A percentile compares a stretch with the other conserved stretches of the same genome.
These are phyloP conservation scores for Poeciliopsis occidentalis DNA, from an alignment of 2,113 vertebrate species.

Conservation along the genomic window DNA sequence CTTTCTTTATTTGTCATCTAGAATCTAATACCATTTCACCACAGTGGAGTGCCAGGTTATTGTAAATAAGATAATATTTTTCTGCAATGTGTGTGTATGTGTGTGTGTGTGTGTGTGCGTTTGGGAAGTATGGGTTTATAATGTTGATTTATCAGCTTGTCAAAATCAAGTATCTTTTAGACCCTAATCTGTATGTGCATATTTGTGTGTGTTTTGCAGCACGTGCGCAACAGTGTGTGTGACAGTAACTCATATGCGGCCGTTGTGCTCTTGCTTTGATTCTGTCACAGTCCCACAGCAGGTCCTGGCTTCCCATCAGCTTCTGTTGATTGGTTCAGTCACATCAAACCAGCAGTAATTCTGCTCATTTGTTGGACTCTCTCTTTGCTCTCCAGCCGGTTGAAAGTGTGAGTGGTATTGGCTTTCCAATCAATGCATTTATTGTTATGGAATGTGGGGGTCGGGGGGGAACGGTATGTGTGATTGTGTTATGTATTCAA, in stretches of 20 bases:
- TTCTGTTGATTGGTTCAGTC: slow-evolving; percentile 65
- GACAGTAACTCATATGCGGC: slow-evolving; percentile 58
- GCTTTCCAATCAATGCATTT: slow-evolving; percentile 78
- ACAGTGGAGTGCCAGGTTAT: slow-evolving; percentile 75
- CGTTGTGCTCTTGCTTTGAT: slow-evolving; percentile 61
- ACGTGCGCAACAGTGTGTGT: slow-evolving; percentile 36
- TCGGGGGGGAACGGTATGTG: not conserved
- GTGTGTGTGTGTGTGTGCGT: slow-evolving; percentile 38
- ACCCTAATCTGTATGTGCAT: slow-evolving; percentile 55
- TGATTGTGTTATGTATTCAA: slow-evolving; percentile 62
- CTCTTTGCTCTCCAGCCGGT: slow-evolving; percentile 40
- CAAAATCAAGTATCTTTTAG: slow-evolving; percentile 73
- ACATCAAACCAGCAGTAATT: slow-evolving; percentile 73
- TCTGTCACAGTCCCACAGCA: slow-evolving; percentile 53
- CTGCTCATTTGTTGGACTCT: slow-evolving; percentile 62
- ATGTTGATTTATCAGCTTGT: slow-evolving; percentile 82
- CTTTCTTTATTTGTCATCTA: slow-evolving; percentile 77
- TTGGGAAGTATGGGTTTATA: slow-evolving; percentile 67
- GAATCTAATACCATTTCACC: slow-evolving; percentile 75
- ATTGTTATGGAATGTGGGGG: slow-evolving; percentile 52
- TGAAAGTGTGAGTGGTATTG: slow-evolving; percentile 60
- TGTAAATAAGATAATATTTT: slow-evolving; percentile 78
- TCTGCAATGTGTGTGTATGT: slow-evolving; percentile 23
- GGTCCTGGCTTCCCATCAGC: slow-evolving; percentile 34
- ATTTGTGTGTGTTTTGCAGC: slow-evolving; percentile 31